Base-by-base conservation (phyloP, 2,113 vertebrate species). In the Egretta garzetta region DNA sequence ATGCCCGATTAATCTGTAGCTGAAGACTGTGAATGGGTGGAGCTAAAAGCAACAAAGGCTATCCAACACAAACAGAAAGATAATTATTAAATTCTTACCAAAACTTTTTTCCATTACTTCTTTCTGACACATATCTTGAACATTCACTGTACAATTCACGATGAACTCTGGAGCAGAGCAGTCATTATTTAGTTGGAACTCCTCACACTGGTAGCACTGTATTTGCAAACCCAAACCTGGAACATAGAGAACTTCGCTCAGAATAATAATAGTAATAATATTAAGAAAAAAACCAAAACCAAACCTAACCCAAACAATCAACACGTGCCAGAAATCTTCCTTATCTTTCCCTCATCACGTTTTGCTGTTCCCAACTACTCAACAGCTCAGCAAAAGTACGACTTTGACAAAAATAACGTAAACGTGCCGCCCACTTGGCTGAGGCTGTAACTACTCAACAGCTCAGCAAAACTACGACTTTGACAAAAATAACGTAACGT, bases 191-290 rank as follows among this genome's bases (percentile, higher is more conserved):
- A 99, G 98, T 91, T 98, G 99, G 97, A 99, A 99, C 98, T 99
- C 99, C 96, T 99, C 99, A 53, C 99, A 99, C 98, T 99, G 99
- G 98, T 99, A 99, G 95, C 99, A 99, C 97, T 99, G 99, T 97
- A 99, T 99, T 98, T 99, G 99, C 96, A 99, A 98, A 90, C 98
- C 98, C 62, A 93, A 96, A 55, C 99, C 99, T 98, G 91, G 53
- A 97, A 96, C 43, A 96, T 70, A 97, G 0, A 92, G 20, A 49
- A 50, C 41, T 32, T 58, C 55, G 37, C 60, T 98, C 33, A 92
- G 53, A 90, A 41, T 14, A 67, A 9, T 2, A 68, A 35, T 0
- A 60, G 14, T 10, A 53, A 20, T 3, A n/a, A 19, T 10, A 20
- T 18, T 47, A 3, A 26, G 2, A 64, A 62, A 3, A 70, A 56